Conservation (phyloP, 2,113 vertebrate genomes). For the Panurus biarmicus region DNA sequence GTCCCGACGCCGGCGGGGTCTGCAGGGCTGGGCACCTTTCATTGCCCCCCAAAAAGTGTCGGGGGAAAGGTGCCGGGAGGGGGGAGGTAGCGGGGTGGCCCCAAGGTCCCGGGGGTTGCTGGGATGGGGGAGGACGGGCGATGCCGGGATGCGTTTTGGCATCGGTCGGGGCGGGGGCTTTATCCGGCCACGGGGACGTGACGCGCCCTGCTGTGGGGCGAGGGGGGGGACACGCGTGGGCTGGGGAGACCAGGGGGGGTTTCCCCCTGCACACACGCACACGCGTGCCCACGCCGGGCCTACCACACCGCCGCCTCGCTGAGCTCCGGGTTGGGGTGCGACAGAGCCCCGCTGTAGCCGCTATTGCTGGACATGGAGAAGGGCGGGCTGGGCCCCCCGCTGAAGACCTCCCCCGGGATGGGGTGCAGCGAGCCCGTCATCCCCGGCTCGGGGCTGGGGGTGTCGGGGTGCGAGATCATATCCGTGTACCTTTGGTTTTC, state of each 20-base stretch:
- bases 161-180: background rate
- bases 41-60: background rate
- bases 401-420: slow-evolving; percentile 88
- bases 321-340: slow-evolving; percentile 92
- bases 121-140: background rate
- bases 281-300: slow-evolving; percentile 37
- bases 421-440: slow-evolving; percentile 87
- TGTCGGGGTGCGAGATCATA: slow-evolving; percentile 95
- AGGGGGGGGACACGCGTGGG: background rate
- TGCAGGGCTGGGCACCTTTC: background rate
- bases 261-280: background rate
- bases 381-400: slow-evolving; percentile 90
- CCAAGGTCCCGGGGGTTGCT: background rate
- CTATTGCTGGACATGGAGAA: slow-evolving; percentile 90
- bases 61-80: background rate
- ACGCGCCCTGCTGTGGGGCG: background rate
- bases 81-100: background rate
- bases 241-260: background rate
- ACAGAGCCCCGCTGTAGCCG: slow-evolving; percentile 89
- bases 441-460: slow-evolving; percentile 92
- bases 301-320: slow-evolving; percentile 92
- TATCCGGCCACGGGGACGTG: background rate
- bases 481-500: slow-evolving; percentile 99
- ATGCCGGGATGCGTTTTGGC: background rate
- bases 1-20: background rate